phyloP scores from a whole-genome alignment of 2,797 vertebrate genomes.

The Menidia menidia region DNA sequence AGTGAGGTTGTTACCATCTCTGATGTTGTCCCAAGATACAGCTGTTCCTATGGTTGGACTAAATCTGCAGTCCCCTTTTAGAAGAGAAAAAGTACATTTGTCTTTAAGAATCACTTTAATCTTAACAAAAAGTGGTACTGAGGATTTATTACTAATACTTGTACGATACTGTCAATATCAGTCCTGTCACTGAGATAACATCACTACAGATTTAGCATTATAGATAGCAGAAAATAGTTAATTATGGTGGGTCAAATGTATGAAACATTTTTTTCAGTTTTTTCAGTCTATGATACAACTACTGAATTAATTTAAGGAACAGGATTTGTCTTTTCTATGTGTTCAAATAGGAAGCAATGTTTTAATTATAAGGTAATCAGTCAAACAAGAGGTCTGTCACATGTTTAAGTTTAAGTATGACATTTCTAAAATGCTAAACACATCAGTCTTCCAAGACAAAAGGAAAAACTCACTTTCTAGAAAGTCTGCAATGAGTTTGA shows the following conservation, averaged over 20 bases:
- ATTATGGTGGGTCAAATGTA: neutral
- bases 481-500: conserved; percentile 82
- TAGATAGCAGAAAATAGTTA: too few species aligned
- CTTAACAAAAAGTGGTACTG: neutral
- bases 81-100: conserved; percentile 7
- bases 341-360: too few species aligned
- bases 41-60: conserved; percentile 69
- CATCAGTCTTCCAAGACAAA: neutral
- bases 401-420: neutral
- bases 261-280: too few species aligned
- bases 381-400: neutral
- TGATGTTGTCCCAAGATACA: conserved; percentile 81
- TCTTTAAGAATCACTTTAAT: neutral
- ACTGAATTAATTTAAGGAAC: too few species aligned
- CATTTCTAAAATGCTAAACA: neutral
- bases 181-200: neutral
- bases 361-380: too few species aligned
- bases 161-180: neutral
- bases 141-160: neutral
- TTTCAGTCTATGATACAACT: too few species aligned
- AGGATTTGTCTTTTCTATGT: too few species aligned
- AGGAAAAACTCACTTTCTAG: conserved; percentile 84
- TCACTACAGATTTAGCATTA: too few species aligned
- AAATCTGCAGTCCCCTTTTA: conserved; percentile 82
- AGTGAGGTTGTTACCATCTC: conserved; percentile 80